These are phyloP conservation scores for Lepas anatifera DNA, from an alignment of 2,888 invertebrate genomes.

Conservation along the genomic window DNA sequence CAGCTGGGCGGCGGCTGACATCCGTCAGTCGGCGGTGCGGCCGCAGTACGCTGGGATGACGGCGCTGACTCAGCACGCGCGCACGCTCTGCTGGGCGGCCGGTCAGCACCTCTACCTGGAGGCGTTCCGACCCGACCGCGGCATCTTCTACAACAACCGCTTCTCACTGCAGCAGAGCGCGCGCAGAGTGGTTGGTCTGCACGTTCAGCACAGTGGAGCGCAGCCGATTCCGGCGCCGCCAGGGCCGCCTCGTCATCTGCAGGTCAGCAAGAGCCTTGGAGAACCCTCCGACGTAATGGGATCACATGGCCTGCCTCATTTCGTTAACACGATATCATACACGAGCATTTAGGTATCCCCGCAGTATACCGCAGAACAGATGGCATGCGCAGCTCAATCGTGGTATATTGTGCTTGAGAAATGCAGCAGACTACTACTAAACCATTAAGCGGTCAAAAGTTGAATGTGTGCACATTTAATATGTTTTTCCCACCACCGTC, in stretches of 20 bases:
- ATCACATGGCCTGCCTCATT: too few relatives aligned
- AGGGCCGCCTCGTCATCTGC: constrained; percentile 62
- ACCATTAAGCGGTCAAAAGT: too few relatives aligned
- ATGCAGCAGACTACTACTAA: too few relatives aligned
- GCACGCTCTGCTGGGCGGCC: constrained; percentile 76
- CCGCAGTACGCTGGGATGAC: constrained; percentile 60
- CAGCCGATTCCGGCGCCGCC: constrained; percentile 69
- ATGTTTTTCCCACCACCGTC: too few relatives aligned
- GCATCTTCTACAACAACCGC: not conserved
- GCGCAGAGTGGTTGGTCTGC: not conserved
- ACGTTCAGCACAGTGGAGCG: constrained; percentile 43
- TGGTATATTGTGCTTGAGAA: too few relatives aligned
- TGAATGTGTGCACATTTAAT: too few relatives aligned
- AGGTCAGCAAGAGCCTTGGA: constrained; percentile 36
- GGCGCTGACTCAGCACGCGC: constrained; percentile 61
- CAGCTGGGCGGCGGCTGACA: constrained; percentile 55
- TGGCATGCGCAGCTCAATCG: too few relatives aligned
- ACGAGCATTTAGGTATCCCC: too few relatives aligned
- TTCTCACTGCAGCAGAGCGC: not conserved
- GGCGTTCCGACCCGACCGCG: not conserved
- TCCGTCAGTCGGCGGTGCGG: constrained; percentile 55
- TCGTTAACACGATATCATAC: too few relatives aligned
- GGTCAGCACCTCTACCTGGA: constrained; percentile 63
- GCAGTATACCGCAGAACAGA: too few relatives aligned
- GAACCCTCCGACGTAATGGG: too few relatives aligned